phyloP scores from a whole-genome alignment of 2,888 invertebrate genomes.

The Xestobium rufovillosum region DNA sequence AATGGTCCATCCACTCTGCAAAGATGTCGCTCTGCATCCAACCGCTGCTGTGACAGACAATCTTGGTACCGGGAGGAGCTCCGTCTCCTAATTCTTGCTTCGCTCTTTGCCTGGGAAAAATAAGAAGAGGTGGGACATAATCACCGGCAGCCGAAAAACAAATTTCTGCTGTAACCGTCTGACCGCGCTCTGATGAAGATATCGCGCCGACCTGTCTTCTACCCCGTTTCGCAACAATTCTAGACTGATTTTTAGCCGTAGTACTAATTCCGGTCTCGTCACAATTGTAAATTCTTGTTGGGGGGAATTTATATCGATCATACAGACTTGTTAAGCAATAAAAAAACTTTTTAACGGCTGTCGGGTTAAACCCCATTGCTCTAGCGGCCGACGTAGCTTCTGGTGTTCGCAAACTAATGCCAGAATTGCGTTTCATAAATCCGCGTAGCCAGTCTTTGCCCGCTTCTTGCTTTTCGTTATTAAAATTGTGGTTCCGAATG shows the following conservation, averaged over 20 bases:
- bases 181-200: slow-evolving; percentile 29
- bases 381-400: too few relatives aligned
- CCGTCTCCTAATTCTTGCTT: slow-evolving; percentile 28
- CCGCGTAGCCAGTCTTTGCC: too few relatives aligned
- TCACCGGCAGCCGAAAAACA: slow-evolving; percentile 27
- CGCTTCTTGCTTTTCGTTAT: too few relatives aligned
- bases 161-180: slow-evolving; percentile 25
- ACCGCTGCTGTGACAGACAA: slow-evolving; percentile 26
- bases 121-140: slow-evolving; percentile 30
- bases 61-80: slow-evolving; percentile 28
- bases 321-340: slow-evolving; percentile 21
- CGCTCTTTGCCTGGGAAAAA: slow-evolving; percentile 30
- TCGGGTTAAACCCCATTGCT: too few relatives aligned
- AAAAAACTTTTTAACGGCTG: too few relatives aligned
- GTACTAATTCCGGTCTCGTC: slow-evolving; percentile 30
- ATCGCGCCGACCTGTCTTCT: slow-evolving; percentile 23
- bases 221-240: slow-evolving; percentile 20
- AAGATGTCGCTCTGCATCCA: slow-evolving; percentile 27
- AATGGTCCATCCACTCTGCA: slow-evolving; percentile 24
- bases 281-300: slow-evolving; percentile 21
- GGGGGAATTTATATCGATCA: slow-evolving; percentile 25
- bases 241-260: slow-evolving; percentile 22
- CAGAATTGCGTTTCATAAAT: too few relatives aligned
- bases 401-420: too few relatives aligned
- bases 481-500: slow-evolving; percentile 29